A percentile compares a stretch with the other conserved stretches of the same genome.
These are phyloP conservation scores for Phrynocephalus guinanensis DNA, from an alignment of 2,797 vertebrate species.

Conservation along the genomic window DNA sequence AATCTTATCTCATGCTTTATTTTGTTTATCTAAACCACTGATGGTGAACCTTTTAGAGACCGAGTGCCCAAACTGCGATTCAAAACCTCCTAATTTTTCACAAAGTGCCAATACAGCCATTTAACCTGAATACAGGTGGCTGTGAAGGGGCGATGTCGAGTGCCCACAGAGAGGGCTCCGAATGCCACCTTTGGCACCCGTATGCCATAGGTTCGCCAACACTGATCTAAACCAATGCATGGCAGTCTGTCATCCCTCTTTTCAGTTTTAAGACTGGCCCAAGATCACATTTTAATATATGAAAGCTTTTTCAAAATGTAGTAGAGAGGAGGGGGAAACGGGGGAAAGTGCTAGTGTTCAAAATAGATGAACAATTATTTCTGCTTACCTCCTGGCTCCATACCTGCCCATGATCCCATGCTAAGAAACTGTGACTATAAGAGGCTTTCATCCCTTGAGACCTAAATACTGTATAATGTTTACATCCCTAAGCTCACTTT, in stretches of 20 bases:
- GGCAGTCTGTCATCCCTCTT: neutral
- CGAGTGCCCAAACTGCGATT: no score
- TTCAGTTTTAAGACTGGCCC: neutral
- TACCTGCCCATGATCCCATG: neutral
- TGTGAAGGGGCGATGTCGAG: no score
- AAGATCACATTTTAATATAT: neutral
- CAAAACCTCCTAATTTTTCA: no score
- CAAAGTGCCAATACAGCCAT: no score
- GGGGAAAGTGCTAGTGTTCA: neutral
- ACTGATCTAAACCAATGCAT: no score
- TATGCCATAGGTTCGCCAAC: no score
- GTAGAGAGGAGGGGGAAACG: neutral
- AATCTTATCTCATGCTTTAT: neutral
- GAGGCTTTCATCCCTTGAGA: neutral
- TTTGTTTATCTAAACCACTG: neutral
- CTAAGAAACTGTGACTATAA: neutral
- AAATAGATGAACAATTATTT: neutral
- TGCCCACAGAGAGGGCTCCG: no score
- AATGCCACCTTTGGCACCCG: no score
- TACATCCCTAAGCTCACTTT: neutral
- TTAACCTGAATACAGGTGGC: no score
- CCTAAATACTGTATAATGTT: neutral
- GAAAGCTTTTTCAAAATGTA: neutral
- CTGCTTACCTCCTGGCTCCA: neutral
- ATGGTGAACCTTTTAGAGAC: no score